Conservation (phyloP, 2,797 vertebrate genomes). For the Rhynchotus rufescens region DNA sequence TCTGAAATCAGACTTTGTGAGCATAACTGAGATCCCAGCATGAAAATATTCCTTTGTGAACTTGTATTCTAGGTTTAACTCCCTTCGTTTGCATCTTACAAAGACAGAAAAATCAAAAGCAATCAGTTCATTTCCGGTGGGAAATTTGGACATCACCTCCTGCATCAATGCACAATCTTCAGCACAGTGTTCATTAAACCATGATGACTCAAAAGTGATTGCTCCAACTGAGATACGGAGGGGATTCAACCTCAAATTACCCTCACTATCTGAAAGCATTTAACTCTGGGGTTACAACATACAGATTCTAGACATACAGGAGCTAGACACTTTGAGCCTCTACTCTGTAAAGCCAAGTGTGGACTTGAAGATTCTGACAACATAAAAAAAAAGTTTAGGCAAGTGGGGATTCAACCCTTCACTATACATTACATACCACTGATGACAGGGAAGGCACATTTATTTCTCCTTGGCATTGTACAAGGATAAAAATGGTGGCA, state of each 20-base stretch:
- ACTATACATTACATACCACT: not conserved
- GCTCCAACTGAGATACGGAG: conserved; percentile 31
- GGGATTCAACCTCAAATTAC: conserved; percentile 5
- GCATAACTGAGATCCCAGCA: not conserved
- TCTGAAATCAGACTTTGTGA: not conserved
- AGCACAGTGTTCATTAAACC: conserved; percentile 39
- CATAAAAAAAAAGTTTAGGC: not conserved
- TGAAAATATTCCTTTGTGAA: not conserved
- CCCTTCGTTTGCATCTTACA: conserved; percentile 28
- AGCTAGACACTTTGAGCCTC: not conserved
- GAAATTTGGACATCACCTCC: conserved; percentile 5
- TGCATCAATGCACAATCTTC: not conserved
- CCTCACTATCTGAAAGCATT: conserved; percentile 34
- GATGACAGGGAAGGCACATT: not conserved
- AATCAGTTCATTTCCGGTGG: conserved; percentile 45
- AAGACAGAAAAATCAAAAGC: not conserved
- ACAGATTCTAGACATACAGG: not conserved
- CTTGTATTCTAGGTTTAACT: not conserved
- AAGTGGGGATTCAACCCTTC: not conserved
- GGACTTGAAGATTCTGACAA: not conserved
- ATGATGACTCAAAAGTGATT: conserved; percentile 45
- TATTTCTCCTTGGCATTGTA: not conserved
- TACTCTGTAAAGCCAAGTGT: not conserved
- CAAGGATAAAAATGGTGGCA: not conserved
- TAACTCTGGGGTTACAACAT: not conserved